phyloP scores from a whole-genome alignment of 2,888 invertebrate species.

The Timema cristinae region DNA sequence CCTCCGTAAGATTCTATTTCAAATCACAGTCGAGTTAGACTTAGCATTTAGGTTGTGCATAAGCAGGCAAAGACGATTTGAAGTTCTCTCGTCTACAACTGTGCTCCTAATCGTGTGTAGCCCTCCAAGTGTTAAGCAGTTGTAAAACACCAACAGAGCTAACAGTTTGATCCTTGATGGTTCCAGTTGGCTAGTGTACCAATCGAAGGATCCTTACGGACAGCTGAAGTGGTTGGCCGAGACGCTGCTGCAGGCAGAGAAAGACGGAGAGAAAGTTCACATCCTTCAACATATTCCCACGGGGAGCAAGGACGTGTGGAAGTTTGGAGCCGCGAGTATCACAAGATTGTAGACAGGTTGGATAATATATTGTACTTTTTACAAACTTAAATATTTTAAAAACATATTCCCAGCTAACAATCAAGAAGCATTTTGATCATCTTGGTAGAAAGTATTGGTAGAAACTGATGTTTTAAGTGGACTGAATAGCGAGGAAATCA shows the following conservation, averaged over 20 bases:
- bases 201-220: constrained; percentile 66
- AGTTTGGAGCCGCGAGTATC: constrained; percentile 69
- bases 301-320: constrained; percentile 54
- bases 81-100: too few relatives aligned
- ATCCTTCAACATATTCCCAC: constrained; percentile 76
- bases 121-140: too few relatives aligned
- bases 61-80: too few relatives aligned
- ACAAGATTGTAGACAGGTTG: constrained; percentile 61
- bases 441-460: neutral
- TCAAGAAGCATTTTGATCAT: neutral
- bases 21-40: too few relatives aligned
- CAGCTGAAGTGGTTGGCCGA: constrained; percentile 79
- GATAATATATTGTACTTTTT: neutral
- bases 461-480: too few relatives aligned
- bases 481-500: too few relatives aligned
- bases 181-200: constrained; percentile 65
- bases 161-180: neutral
- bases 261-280: constrained; percentile 70
- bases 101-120: too few relatives aligned
- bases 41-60: too few relatives aligned
- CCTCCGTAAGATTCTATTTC: too few relatives aligned
- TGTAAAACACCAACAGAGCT: too few relatives aligned
- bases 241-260: constrained; percentile 69
- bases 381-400: neutral
- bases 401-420: neutral